Conservation (phyloP, 2,888 invertebrate species). For the Acanthosepion pharaonis region DNA sequence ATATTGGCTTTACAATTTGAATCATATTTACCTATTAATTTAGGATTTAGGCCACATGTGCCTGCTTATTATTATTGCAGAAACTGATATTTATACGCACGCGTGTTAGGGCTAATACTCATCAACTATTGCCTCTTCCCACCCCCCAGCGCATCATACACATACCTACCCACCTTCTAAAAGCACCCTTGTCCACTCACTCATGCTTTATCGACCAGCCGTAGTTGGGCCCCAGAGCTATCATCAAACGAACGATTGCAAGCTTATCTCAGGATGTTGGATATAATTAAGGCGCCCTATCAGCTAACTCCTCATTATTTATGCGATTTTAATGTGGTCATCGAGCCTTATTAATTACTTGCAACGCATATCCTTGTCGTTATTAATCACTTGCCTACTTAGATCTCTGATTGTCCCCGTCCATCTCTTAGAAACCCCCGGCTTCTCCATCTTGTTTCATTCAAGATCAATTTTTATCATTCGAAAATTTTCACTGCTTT, state of each 20-base stretch:
- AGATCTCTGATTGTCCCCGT: background rate
- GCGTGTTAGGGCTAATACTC: too few species aligned
- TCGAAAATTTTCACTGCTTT: too few species aligned
- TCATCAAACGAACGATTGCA: background rate
- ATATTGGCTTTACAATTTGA: too few species aligned
- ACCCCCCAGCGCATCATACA: too few species aligned
- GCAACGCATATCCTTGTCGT: background rate
- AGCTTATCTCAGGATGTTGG: background rate
- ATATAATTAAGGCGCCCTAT: background rate
- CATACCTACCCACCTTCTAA: too few species aligned
- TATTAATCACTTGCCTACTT: background rate
- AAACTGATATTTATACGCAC: too few species aligned
- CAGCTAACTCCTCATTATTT: background rate
- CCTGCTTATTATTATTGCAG: too few species aligned
- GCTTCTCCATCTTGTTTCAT: background rate
- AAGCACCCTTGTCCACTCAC: background rate
- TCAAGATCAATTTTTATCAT: too few species aligned
- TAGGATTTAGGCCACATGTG: background rate
- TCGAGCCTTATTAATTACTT: background rate
- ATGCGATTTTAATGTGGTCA: constrained; percentile 18
- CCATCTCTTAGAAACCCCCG: background rate
- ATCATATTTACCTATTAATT: too few species aligned
- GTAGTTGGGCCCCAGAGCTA: background rate
- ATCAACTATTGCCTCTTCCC: too few species aligned
- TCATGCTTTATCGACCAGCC: background rate